Conservation (phyloP, 53 echinoderm and acorn worm genomes). For the Echinometra lucunter region DNA sequence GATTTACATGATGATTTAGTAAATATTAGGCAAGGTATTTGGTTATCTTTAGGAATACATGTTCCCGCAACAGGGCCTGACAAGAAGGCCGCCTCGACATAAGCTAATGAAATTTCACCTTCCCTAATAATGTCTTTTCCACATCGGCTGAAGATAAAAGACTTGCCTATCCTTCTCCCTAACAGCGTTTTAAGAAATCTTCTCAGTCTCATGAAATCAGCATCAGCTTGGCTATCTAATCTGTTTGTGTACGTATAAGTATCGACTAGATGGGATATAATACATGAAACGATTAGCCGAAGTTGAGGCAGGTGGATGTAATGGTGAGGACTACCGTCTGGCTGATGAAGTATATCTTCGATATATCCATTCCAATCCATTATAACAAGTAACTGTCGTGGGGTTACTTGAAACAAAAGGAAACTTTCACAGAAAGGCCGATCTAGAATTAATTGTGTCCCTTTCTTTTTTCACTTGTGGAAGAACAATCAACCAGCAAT, state of each 20-base stretch:
- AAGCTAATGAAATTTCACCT: not conserved
- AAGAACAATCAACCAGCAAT: too few species aligned
- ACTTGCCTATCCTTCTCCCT: conserved; percentile 12
- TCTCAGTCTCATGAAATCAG: conserved; percentile 33
- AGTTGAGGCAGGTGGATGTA: conserved; percentile 39
- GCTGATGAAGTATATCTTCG: not conserved
- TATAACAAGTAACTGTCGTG: not conserved
- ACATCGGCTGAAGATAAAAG: conserved; percentile 1
- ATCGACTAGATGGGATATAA: conserved; percentile 45
- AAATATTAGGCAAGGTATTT: conserved; percentile 20
- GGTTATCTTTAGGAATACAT: not conserved
- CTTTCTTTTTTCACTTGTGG: too few species aligned
- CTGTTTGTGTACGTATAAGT: conserved; percentile 54
- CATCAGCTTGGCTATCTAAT: conserved; percentile 38
- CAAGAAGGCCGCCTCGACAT: conserved; percentile 53
- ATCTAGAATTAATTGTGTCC: too few species aligned
- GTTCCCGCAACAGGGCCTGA: conserved; percentile 1
- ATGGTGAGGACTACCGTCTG: not conserved
- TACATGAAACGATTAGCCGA: conserved; percentile 51
- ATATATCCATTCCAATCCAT: conserved; percentile 6
- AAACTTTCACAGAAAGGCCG: too few species aligned
- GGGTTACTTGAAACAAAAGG: not conserved
- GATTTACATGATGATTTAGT: conserved; percentile 31
- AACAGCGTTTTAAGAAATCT: conserved; percentile 46
- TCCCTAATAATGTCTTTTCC: conserved; percentile 8